Base-by-base conservation (phyloP, 2,113 vertebrate genomes). In the Etheostoma cragini region DNA sequence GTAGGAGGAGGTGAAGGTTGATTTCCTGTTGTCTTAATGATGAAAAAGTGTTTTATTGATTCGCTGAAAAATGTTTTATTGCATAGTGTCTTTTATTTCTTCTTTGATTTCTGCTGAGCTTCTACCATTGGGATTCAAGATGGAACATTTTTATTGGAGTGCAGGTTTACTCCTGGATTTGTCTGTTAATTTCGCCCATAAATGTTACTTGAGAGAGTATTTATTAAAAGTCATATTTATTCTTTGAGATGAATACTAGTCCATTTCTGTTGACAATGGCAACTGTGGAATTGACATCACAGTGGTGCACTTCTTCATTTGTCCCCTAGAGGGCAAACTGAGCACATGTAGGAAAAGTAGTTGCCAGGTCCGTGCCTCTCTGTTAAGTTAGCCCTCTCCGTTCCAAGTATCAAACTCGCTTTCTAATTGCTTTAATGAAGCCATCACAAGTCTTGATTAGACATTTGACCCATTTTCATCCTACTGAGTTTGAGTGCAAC, bases 171-270 rank as follows among this genome's bases (percentile, higher is more conserved):
- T 94, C 93, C 92, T 83, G 83, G 78, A 84, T 87, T 87, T 86
- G 47, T 91, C 57, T 13, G 24, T 85, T 72, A 35, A 80, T 87
- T 81, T 78, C 76, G 13, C 82, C 87, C 85, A 72, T 81, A 81
- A 86, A 84, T 91, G 75, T 81, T 77, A 88, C 53, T 91, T 74
- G 71, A 90, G 75, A 93, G 72, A 90, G 79, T 96, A 95, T 96
- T 96, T 95, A 95, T 95, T 95, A 42, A 88, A 90, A 87, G 80
- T 72, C 73, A 62, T 95, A 94, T 96, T 95, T 95, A 95, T 95
- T 96, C 70, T 87, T 89, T 80, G 22, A 88, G 82, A 88, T 67
- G 21, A 86, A 80, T 62, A 75, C 79, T 61, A 58, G 88, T 46
- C 60, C 77, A 42, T 72, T 77, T 65, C 21, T 66, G 61, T 56